Percentiles rank a stretch among this genome's conserved stretches.
These are phyloP conservation scores for Drosophila trichaetosa DNA, from an alignment of 2,888 invertebrate species.

Conservation along the genomic window DNA sequence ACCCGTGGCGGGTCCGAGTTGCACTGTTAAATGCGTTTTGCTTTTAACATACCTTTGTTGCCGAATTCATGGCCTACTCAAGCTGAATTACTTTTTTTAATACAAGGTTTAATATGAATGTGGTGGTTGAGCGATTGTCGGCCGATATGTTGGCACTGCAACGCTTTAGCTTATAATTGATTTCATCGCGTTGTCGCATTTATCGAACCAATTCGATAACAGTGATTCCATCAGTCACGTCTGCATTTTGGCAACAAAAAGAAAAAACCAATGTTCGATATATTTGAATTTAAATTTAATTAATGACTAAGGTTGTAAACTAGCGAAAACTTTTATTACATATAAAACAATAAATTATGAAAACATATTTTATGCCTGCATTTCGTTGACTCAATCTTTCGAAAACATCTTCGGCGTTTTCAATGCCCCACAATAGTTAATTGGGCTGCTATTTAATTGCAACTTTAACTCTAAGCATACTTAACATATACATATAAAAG, in stretches of 20 bases:
- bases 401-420: background rate
- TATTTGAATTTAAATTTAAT: conserved; percentile 3
- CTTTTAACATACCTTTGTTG: conserved; percentile 83
- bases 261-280: background rate
- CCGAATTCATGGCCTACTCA: conserved; percentile 83
- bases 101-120: conserved; percentile 51
- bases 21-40: background rate
- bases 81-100: conserved; percentile 59
- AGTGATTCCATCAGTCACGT: background rate
- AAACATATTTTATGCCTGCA: background rate
- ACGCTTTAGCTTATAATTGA: conserved; percentile 5
- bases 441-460: background rate
- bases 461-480: conserved; percentile 3
- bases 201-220: background rate
- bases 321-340: background rate
- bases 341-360: background rate
- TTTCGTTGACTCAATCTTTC: background rate
- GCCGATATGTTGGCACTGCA: conserved; percentile 27
- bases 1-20: background rate
- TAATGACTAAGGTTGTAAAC: background rate
- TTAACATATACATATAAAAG: conserved; percentile 18
- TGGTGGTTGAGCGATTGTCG: conserved; percentile 44
- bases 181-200: conserved; percentile 10
- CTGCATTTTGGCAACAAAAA: background rate
- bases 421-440: background rate